phyloP scores from a whole-genome alignment of 2,797 vertebrate genomes.

The Gymnoscopelus microlampas region DNA sequence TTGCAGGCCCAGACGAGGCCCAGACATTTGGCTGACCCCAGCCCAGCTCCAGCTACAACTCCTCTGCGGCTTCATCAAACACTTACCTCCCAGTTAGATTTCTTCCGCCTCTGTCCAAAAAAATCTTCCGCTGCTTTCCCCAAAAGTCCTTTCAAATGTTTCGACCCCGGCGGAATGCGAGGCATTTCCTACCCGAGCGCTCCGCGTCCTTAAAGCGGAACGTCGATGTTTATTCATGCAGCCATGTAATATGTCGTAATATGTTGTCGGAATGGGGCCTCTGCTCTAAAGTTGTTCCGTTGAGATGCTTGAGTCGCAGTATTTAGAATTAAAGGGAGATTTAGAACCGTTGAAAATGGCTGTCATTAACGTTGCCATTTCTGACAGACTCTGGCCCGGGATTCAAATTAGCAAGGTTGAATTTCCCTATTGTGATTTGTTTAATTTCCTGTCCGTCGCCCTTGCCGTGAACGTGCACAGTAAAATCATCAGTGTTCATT shows the following conservation, averaged over 20 bases:
- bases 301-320: not conserved
- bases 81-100: conserved; percentile 28
- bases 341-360: conserved; percentile 5
- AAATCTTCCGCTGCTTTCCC: conserved; percentile 7
- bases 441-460: conserved; percentile 31
- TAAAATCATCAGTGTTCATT: too few relatives aligned
- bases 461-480: conserved; percentile 13
- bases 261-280: not conserved
- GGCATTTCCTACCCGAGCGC: conserved; percentile 57
- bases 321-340: not conserved
- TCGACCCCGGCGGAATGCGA: conserved; percentile 53
- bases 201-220: conserved; percentile 26
- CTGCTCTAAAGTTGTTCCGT: not conserved
- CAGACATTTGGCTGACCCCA: conserved; percentile 24
- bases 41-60: not conserved
- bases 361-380: conserved; percentile 19
- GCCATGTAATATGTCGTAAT: not conserved
- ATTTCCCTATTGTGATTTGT: conserved; percentile 57
- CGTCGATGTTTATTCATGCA: conserved; percentile 23
- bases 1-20: conserved; percentile 16
- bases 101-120: conserved; percentile 16
- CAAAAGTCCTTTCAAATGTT: conserved; percentile 21
- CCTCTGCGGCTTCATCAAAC: conserved; percentile 38
- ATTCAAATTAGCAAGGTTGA: conserved; percentile 55
- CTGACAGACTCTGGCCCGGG: conserved; percentile 20